phyloP scores from a whole-genome alignment of 1,140 invertebrate genomes.

The Platorchestia sp. region DNA sequence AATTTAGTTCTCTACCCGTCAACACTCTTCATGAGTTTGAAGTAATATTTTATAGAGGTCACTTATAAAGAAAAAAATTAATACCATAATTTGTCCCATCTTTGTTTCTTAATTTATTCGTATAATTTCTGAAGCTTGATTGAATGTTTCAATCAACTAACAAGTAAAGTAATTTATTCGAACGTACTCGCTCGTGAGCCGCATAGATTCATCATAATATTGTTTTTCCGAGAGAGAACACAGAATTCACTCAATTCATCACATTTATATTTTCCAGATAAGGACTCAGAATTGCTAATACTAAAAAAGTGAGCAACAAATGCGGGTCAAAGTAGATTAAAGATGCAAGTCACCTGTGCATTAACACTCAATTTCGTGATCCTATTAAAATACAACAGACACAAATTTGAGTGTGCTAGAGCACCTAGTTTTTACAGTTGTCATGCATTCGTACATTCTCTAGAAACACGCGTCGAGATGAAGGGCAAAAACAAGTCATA shows the following conservation, averaged over 20 bases:
- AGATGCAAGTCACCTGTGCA: slow-evolving; percentile 36
- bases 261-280: background rate
- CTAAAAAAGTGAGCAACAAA: slow-evolving; percentile 36
- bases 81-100: no score
- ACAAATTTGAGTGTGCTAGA: background rate
- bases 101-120: no score
- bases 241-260: background rate
- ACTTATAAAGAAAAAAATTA: no score
- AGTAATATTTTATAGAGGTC: no score
- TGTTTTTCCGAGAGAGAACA: background rate
- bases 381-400: background rate
- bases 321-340: background rate
- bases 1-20: no score
- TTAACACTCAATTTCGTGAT: slow-evolving; percentile 14
- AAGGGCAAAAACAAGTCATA: background rate
- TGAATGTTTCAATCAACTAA: background rate
- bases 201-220: background rate
- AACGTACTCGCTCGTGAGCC: background rate
- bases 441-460: background rate
- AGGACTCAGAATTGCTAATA: background rate
- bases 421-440: background rate
- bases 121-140: no score
- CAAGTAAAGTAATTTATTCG: background rate
- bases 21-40: no score
- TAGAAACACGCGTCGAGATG: background rate